Percentiles rank a stretch among this genome's conserved stretches.
phyloP scores from a whole-genome alignment of 2,113 vertebrate genomes.

The Egretta garzetta region DNA sequence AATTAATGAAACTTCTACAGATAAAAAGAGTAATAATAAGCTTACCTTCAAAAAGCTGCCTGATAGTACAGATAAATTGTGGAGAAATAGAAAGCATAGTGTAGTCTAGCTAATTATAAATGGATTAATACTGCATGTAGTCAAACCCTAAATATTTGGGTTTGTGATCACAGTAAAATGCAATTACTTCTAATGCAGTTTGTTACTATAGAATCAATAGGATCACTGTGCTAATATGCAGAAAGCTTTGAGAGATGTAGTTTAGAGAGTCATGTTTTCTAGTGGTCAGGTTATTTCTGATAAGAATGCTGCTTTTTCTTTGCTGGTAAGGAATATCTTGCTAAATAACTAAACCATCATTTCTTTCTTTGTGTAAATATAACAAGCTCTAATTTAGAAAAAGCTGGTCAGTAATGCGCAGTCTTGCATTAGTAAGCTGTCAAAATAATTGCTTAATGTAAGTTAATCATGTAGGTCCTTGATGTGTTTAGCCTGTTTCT shows the following conservation, averaged over 20 bases:
- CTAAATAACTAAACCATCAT: not conserved
- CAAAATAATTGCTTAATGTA: conserved; percentile 36
- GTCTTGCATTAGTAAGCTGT: conserved; percentile 4
- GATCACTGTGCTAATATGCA: not conserved
- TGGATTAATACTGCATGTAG: conserved; percentile 53
- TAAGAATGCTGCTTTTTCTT: not conserved
- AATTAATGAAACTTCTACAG: conserved; percentile 56
- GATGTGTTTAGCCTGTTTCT: conserved; percentile 27
- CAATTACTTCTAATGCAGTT: conserved; percentile 55
- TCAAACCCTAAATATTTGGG: conserved; percentile 64
- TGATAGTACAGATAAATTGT: conserved; percentile 56
- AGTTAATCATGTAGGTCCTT: conserved; percentile 21
- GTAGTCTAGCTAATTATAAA: conserved; percentile 72
- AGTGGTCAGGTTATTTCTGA: not conserved
- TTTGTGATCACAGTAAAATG: conserved; percentile 57
- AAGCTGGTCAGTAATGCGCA: not conserved
- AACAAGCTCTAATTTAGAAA: conserved; percentile 10
- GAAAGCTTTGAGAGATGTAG: not conserved
- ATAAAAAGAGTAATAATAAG: conserved; percentile 64
- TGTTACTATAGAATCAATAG: conserved; percentile 38
- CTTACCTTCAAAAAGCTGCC: conserved; percentile 60
- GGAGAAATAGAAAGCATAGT: conserved; percentile 57
- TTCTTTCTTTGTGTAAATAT: not conserved
- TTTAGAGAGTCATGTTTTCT: not conserved
- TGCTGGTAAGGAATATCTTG: not conserved